Base-by-base conservation (phyloP, 2,797 vertebrate species). In the Esox lucius region DNA sequence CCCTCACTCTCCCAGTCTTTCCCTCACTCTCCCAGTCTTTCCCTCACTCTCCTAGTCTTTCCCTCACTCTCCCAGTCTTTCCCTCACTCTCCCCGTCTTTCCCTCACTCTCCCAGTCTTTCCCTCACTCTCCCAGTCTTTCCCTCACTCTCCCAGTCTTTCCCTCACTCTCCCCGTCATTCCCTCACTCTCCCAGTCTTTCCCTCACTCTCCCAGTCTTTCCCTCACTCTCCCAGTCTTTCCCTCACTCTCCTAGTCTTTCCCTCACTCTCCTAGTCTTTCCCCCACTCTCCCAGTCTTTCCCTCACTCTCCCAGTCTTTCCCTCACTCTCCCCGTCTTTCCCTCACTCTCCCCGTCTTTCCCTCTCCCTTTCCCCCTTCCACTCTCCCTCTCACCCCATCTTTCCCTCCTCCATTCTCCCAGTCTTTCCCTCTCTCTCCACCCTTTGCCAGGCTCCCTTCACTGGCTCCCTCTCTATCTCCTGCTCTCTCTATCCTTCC, bases 401-500 rank as follows among this genome's bases (percentile, higher is more conserved):
- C n/a, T n/a, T n/a, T 42, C 70, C 31, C 59, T 51, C 65, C 22
- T 17, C 39, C 62, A 13, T 11, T 17, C 31, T 31, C 16, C 22
- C n/a, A n/a, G n/a, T n/a, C n/a, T n/a, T n/a, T n/a, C n/a, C n/a
- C n/a, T n/a, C 33, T 35, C 33, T 35, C 33, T 35, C 33, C 5
- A n/a, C n/a, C n/a, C n/a, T n/a, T n/a, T n/a, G n/a, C n/a, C n/a
- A n/a, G n/a, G n/a, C n/a, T n/a, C n/a, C n/a, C n/a, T n/a, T 35
- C 33, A 5, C 33, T 35, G n/a, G n/a, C 42, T 62, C 22, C 19
- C 39, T 26, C 31, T 61, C 19, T 83, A 72, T 74, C 56, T 6
- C 22, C 79, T 71, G 69, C 75, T 72, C 83, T n/a, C 73, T 78
- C 48, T 69, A 61, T 24, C 26, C 67, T 53, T 17, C n/a, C 48